Evolutionary conservation across 2,888 invertebrate genomes (phyloP).

Genomic region (Mayetiola destructor): DNA sequence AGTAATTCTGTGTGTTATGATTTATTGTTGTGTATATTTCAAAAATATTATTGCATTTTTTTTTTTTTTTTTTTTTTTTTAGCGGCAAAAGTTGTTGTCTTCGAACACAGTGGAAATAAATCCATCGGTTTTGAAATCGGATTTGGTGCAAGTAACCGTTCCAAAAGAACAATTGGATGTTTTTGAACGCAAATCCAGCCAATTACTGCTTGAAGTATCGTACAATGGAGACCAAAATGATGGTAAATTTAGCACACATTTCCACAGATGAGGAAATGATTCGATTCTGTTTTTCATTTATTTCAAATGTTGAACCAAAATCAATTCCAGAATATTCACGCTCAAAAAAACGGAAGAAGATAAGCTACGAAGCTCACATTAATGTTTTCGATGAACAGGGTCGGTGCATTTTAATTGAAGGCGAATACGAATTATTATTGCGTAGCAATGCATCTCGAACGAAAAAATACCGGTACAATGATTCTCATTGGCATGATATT

Average conservation of each 20-base stretch:
- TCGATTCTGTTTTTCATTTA: neutral
- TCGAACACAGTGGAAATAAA: neutral
- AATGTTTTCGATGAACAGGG: neutral
- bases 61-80: neutral
- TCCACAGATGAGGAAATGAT: neutral
- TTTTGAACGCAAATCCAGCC: neutral
- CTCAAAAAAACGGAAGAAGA: neutral
- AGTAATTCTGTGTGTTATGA: neutral
- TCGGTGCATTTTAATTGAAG: neutral
- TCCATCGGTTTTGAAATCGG: neutral
- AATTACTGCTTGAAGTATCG: slow-evolving; percentile 3
- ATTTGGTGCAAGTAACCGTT: neutral
- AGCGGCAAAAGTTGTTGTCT: too few species aligned
- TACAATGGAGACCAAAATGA: neutral
- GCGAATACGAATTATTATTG: slow-evolving; percentile 8
- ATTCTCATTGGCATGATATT: too few species aligned
- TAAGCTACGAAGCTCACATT: neutral
- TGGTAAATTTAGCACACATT: neutral
- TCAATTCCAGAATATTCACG: neutral
- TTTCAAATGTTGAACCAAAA: neutral
- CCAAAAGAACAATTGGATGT: neutral
- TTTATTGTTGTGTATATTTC: neutral
- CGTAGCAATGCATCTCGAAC: too few species aligned
- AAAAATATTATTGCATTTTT: neutral
- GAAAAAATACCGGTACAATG: too few species aligned